phyloP scores from a whole-genome alignment of 1,140 invertebrate genomes.

The Drosophila chauvacae region DNA sequence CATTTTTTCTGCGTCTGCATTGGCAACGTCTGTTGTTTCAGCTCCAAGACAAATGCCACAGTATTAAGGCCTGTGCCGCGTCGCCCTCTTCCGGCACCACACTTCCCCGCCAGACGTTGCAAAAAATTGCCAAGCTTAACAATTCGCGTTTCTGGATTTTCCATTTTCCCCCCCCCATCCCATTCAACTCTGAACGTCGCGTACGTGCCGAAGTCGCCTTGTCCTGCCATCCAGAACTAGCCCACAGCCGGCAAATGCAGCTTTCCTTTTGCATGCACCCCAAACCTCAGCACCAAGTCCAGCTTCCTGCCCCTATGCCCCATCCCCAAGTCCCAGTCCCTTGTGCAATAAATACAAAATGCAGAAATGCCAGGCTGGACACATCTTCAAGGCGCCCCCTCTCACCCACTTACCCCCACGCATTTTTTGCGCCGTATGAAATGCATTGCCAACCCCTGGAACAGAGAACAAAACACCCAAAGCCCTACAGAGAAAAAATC shows the following conservation, averaged over 20 bases:
- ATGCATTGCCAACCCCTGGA: constrained; percentile 43
- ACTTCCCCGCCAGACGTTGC: constrained; percentile 55
- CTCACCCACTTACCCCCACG: constrained; percentile 11
- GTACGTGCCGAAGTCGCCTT: constrained; percentile 77
- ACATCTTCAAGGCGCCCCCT: constrained; percentile 70
- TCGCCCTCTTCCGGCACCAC: constrained; percentile 10
- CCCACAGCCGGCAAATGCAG: constrained; percentile 61
- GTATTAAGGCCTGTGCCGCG: constrained; percentile 70
- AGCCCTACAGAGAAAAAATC: background rate
- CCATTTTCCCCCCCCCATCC: constrained; percentile 34
- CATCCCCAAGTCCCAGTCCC: constrained; percentile 11
- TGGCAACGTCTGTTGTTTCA: constrained; percentile 78
- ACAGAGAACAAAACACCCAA: background rate
- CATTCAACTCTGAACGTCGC: background rate
- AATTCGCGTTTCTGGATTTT: constrained; percentile 69
- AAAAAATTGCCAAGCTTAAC: constrained; percentile 81
- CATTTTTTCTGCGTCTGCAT: constrained; percentile 78
- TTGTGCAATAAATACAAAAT: constrained; percentile 81
- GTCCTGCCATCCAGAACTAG: constrained; percentile 45
- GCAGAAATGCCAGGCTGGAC: constrained; percentile 60
- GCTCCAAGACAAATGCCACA: constrained; percentile 79
- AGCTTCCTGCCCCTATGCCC: background rate
- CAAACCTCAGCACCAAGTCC: background rate
- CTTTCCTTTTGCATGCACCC: constrained; percentile 46
- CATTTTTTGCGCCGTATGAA: constrained; percentile 41